A percentile compares a stretch with the other conserved stretches of the same genome.
Conservation (phyloP, 2,113 vertebrate genomes). For the Brachyhypopomus gauderio region DNA sequence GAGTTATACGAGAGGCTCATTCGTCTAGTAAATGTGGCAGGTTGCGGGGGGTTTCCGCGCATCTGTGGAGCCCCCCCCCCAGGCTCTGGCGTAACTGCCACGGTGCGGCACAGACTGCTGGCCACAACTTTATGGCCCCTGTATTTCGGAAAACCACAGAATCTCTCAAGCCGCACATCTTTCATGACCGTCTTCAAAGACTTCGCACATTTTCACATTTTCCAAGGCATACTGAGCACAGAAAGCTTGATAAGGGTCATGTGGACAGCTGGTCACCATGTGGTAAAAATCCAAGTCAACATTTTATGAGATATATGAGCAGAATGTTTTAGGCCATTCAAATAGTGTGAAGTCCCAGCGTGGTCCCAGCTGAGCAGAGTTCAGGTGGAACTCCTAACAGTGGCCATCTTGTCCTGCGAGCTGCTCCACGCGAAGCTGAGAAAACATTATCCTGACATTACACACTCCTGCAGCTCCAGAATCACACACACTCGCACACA, state of each 20-base stretch:
- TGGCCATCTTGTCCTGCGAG: constrained; percentile 64
- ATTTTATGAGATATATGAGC: not conserved
- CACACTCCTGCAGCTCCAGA: constrained; percentile 48
- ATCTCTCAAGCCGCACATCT: constrained; percentile 12
- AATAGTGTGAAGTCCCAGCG: constrained; percentile 51
- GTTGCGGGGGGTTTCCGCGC: constrained; percentile 38
- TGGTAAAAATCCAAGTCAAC: not conserved
- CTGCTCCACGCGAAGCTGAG: constrained; percentile 64
- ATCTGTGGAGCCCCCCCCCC: constrained; percentile 37
- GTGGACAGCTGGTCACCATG: not conserved
- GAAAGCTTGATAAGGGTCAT: not conserved
- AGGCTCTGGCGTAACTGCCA: constrained; percentile 10
- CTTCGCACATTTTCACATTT: not conserved
- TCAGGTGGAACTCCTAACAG: constrained; percentile 54
- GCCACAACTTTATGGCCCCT: constrained; percentile 26
- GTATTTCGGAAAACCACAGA: not conserved
- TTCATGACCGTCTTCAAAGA: constrained; percentile 6
- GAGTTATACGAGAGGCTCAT: constrained; percentile 30
- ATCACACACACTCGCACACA: too few species aligned
- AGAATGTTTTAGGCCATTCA: not conserved
- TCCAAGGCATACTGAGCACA: not conserved
- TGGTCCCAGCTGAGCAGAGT: constrained; percentile 52
- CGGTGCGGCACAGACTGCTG: not conserved
- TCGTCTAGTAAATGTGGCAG: constrained; percentile 50
- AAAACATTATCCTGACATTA: constrained; percentile 59